phyloP scores from a whole-genome alignment of 1,140 invertebrate genomes.

The Drosophila athabasca region DNA sequence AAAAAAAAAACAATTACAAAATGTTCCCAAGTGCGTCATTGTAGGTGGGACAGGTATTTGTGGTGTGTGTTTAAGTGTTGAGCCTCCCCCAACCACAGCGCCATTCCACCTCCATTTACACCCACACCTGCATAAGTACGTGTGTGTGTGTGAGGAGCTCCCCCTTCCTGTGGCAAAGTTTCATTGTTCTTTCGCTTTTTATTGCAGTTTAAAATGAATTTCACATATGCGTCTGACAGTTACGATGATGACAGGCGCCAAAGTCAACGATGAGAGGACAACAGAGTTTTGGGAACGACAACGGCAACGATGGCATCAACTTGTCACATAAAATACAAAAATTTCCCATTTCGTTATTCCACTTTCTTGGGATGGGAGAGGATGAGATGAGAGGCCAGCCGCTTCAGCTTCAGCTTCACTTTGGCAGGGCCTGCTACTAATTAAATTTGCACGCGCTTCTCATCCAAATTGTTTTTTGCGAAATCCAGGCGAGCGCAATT shows the following conservation, averaged over 20 bases:
- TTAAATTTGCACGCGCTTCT: constrained; percentile 75
- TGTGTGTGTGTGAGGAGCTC: too few species aligned
- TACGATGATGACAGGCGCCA: constrained; percentile 59
- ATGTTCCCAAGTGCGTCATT: constrained; percentile 67
- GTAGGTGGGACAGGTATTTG: constrained; percentile 32
- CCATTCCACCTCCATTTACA: not conserved
- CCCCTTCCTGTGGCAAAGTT: constrained; percentile 44
- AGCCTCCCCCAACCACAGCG: constrained; percentile 1
- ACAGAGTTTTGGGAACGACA: not conserved
- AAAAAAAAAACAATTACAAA: constrained; percentile 69
- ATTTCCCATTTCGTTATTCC: constrained; percentile 30
- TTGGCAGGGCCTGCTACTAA: constrained; percentile 65
- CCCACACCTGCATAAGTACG: not conserved
- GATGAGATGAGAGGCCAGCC: not conserved
- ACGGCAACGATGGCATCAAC: constrained; percentile 24
- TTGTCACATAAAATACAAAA: constrained; percentile 58
- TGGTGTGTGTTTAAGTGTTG: constrained; percentile 45
- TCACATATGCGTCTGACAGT: constrained; percentile 68
- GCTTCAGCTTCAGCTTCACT: constrained; percentile 66
- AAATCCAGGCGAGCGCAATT: constrained; percentile 74
- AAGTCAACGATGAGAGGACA: constrained; percentile 23
- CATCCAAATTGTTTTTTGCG: constrained; percentile 57
- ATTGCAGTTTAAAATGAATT: constrained; percentile 79
- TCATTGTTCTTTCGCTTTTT: constrained; percentile 66
- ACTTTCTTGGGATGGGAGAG: constrained; percentile 11